Evolutionary conservation across 2,113 vertebrate genomes (phyloP).

Genomic region (Mormyrus iriodes): DNA sequence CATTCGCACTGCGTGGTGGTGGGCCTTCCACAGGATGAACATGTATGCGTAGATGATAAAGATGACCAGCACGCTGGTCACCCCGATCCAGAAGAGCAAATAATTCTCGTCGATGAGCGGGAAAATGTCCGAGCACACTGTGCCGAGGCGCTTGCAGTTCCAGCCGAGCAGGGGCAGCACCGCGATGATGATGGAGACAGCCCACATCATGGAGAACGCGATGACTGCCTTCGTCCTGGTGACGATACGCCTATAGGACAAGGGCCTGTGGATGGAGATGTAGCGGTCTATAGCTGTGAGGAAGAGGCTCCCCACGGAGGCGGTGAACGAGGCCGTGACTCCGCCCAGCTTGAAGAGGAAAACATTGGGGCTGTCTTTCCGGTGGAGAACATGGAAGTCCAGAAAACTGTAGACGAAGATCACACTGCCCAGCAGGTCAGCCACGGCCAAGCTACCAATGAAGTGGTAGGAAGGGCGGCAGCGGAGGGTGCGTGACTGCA

Average conservation of each 20-base stretch:
- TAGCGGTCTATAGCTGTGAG: conserved; percentile 97
- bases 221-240: conserved; percentile 94
- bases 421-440: conserved; percentile 91
- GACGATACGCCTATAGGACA: conserved; percentile 94
- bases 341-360: conserved; percentile 97
- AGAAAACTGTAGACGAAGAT: conserved; percentile 99
- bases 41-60: conserved; percentile 98
- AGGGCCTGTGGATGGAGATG: conserved; percentile 92
- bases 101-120: conserved; percentile 94
- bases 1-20: conserved; percentile 93
- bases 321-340: conserved; percentile 94
- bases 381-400: conserved; percentile 96
- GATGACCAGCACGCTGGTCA: conserved; percentile 85
- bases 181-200: conserved; percentile 87
- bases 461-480: conserved; percentile 96
- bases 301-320: conserved; percentile 94
- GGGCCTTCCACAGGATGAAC: conserved; percentile 98
- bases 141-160: conserved; percentile 95
- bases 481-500: conserved; percentile 89
- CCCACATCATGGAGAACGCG: conserved; percentile 97
- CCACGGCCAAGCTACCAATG: conserved; percentile 91
- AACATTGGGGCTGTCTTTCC: conserved; percentile 90
- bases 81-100: conserved; percentile 97
- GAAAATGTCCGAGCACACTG: conserved; percentile 94
- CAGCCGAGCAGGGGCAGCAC: conserved; percentile 94